Conservation (phyloP, 2,113 vertebrate species). For the cattle (Bos taurus) region DNA sequence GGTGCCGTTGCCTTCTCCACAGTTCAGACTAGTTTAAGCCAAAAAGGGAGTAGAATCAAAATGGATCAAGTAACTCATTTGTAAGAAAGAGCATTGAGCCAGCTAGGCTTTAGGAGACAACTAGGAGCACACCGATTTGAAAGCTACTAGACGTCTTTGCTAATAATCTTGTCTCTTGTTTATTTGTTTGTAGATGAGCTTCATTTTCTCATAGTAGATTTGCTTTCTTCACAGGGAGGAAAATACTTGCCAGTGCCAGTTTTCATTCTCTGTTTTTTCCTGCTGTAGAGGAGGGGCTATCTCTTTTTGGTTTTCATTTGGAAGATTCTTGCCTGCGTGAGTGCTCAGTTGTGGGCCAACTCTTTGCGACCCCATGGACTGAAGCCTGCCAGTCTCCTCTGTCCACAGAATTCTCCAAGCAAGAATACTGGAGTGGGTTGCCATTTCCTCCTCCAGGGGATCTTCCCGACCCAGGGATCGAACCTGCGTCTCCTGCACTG, state of each 20-base stretch:
- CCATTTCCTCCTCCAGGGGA: not conserved
- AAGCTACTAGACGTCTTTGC: not conserved
- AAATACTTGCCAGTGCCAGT: not conserved
- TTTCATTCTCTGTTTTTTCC: not conserved
- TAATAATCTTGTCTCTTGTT: not conserved
- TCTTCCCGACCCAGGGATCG: not conserved
- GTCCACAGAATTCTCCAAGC: not conserved
- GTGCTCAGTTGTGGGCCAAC: not conserved
- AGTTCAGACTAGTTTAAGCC: not conserved
- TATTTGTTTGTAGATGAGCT: not conserved
- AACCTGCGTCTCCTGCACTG: not conserved
- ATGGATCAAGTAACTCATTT: not conserved
- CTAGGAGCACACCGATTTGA: not conserved
- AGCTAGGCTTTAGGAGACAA: not conserved
- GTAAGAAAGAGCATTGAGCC: not conserved
- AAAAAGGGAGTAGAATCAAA: not conserved
- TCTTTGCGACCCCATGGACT: not conserved
- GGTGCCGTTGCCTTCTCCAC: too few relatives aligned
- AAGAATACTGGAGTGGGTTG: not conserved
- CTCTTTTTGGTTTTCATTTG: not conserved
- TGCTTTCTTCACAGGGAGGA: not conserved
- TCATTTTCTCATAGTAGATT: not conserved
- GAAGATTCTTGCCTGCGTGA: not conserved
- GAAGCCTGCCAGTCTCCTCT: not conserved
- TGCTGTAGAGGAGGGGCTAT: not conserved